Percentiles rank a stretch among this genome's conserved stretches.
These are phyloP conservation scores for Lacerta bilineata DNA, from an alignment of 2,797 vertebrate species.

Conservation along the genomic window DNA sequence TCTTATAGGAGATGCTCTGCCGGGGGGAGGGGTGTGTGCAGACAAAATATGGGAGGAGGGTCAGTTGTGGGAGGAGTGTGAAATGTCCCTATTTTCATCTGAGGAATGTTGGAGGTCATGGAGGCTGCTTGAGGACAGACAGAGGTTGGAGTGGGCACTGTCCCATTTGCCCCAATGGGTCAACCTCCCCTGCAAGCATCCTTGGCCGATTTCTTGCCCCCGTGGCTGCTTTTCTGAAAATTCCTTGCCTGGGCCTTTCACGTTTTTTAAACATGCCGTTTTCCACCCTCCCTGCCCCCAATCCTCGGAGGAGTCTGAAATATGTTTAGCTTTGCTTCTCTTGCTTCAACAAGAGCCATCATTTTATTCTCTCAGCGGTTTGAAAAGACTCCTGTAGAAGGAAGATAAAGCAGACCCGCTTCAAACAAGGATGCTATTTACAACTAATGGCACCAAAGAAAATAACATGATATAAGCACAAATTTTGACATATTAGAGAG, in stretches of 20 bases:
- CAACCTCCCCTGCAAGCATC: too few relatives aligned
- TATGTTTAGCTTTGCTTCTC: slow-evolving; percentile 45
- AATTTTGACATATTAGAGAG: slow-evolving; percentile 30
- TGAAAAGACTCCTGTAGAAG: slow-evolving; percentile 52
- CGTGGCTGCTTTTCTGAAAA: too few relatives aligned
- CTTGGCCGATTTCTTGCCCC: too few relatives aligned
- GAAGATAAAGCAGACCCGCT: slow-evolving; percentile 53
- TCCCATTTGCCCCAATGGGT: too few relatives aligned
- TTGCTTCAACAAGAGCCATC: slow-evolving; percentile 42
- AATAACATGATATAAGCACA: slow-evolving; percentile 32
- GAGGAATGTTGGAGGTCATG: too few relatives aligned
- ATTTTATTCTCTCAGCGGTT: slow-evolving; percentile 51
- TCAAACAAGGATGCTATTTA: slow-evolving; percentile 40
- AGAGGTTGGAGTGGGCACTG: too few relatives aligned
- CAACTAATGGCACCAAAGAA: slow-evolving; percentile 45
- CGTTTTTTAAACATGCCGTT: background rate
- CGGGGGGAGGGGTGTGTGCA: too few relatives aligned
- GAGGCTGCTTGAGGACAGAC: too few relatives aligned
- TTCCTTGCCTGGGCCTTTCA: background rate
- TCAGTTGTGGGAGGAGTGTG: too few relatives aligned
- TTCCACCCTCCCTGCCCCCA: rapidly evolving
- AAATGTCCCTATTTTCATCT: too few relatives aligned
- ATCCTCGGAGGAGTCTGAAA: background rate
- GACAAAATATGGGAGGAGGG: too few relatives aligned
- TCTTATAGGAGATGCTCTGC: too few relatives aligned